Conservation (phyloP, 1,140 invertebrate genomes). For the Macrosteles quadrilineatus region DNA sequence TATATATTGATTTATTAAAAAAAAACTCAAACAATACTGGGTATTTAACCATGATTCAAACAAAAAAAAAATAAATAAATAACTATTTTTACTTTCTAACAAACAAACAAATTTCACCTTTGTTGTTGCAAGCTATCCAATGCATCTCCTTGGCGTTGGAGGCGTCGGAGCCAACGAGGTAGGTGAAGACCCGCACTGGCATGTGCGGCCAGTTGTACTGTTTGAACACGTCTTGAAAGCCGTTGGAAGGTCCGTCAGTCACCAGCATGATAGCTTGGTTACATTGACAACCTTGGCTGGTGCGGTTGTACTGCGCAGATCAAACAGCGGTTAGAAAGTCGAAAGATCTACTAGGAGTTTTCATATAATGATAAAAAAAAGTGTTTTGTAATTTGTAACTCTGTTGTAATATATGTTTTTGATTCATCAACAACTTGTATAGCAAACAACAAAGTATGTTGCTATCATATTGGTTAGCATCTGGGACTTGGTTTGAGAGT, state of each 20-base stretch:
- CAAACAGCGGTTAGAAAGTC: conserved; percentile 40
- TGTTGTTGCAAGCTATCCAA: conserved; percentile 95
- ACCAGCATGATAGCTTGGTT: conserved; percentile 98
- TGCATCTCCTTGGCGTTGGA: conserved; percentile 81
- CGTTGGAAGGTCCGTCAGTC: conserved; percentile 84
- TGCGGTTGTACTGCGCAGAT: conserved; percentile 68
- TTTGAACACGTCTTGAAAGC: conserved; percentile 65
- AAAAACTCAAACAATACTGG: too few species aligned
- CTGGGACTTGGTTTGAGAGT: too few species aligned
- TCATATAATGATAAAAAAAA: too few species aligned
- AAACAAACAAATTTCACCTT: too few species aligned
- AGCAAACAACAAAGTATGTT: too few species aligned
- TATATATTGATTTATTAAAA: too few species aligned
- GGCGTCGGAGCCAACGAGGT: conserved; percentile 90
- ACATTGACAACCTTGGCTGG: conserved; percentile 83
- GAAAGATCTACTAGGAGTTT: conserved; percentile 30
- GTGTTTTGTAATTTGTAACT: too few species aligned
- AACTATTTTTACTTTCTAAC: too few species aligned
- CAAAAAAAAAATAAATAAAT: too few species aligned
- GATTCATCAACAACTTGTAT: too few species aligned
- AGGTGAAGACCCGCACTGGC: conserved; percentile 95
- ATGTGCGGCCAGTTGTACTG: conserved; percentile 89
- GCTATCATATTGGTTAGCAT: too few species aligned
- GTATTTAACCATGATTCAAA: too few species aligned
- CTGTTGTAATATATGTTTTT: not conserved